A percentile compares a stretch with the other conserved stretches of the same genome.
Evolutionary conservation across 2,113 vertebrate species (phyloP).

Genomic region (Poeciliopsis retropinna): DNA sequence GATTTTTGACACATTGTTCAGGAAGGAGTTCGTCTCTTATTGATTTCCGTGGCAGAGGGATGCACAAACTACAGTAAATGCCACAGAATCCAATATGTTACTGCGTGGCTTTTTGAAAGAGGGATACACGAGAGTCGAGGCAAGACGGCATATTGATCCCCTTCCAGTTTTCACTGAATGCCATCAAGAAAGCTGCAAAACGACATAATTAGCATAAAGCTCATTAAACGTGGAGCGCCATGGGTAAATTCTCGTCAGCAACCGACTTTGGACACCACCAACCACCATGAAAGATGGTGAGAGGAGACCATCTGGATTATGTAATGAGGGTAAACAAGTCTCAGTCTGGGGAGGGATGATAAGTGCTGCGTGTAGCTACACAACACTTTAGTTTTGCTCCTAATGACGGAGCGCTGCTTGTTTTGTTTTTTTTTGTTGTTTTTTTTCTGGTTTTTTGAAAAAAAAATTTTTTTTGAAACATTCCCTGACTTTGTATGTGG

Average conservation of each 20-base stretch:
- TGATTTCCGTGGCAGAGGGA: slow-evolving; percentile 49
- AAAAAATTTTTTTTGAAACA: no score
- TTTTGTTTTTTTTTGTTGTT: no score
- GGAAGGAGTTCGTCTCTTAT: slow-evolving; percentile 38
- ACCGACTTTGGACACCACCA: slow-evolving; percentile 43
- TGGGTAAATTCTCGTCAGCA: slow-evolving; percentile 40
- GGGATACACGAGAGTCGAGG: slow-evolving; percentile 21
- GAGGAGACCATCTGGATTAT: slow-evolving; percentile 49
- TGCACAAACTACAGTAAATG: slow-evolving; percentile 34
- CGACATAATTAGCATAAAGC: slow-evolving; percentile 70
- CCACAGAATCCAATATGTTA: slow-evolving; percentile 50
- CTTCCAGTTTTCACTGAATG: neutral
- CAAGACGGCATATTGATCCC: slow-evolving; percentile 22
- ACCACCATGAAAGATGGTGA: slow-evolving; percentile 55
- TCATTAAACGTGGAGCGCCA: slow-evolving; percentile 62
- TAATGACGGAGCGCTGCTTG: slow-evolving; percentile 24
- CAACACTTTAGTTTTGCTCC: slow-evolving; percentile 53
- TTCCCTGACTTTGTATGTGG: neutral
- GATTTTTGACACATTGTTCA: slow-evolving; percentile 45
- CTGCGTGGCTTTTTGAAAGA: slow-evolving; percentile 25
- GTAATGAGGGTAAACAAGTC: slow-evolving; percentile 61
- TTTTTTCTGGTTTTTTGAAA: no score
- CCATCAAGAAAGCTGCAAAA: slow-evolving; percentile 47
- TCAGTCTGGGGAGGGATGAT: slow-evolving; percentile 41
- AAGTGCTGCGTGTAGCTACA: slow-evolving; percentile 41